phyloP scores from a whole-genome alignment of 2,888 invertebrate species.

The Melipona bicolor region DNA sequence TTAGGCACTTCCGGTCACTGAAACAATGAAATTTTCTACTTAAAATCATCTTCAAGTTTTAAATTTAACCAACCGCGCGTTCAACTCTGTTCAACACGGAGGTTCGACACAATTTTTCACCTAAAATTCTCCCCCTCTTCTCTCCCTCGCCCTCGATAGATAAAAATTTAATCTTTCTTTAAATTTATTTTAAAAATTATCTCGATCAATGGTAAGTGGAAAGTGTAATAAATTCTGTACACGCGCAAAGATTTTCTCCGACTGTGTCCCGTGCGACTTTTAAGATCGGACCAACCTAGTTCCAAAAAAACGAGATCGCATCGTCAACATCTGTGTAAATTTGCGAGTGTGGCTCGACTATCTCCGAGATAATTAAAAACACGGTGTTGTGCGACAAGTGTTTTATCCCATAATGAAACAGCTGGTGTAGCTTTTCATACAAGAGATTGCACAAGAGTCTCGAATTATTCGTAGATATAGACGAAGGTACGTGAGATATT shows the following conservation, averaged over 20 bases:
- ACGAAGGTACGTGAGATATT: too few relatives aligned
- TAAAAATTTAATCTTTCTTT: too few relatives aligned
- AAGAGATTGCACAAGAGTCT: not conserved
- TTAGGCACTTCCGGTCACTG: slow-evolving; percentile 82
- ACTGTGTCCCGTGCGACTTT: slow-evolving; percentile 36
- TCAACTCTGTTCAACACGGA: too few relatives aligned
- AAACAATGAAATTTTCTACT: slow-evolving; percentile 54
- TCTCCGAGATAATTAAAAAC: slow-evolving; percentile 36
- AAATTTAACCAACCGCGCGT: not conserved
- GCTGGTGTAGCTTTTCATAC: not conserved
- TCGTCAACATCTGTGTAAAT: slow-evolving; percentile 67
- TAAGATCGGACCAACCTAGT: slow-evolving; percentile 37
- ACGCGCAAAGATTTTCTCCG: slow-evolving; percentile 4
- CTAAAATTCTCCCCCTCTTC: not conserved
- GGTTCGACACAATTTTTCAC: not conserved
- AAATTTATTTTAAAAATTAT: too few relatives aligned
- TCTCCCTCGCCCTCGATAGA: too few relatives aligned
- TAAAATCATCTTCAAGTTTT: not conserved
- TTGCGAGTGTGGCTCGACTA: slow-evolving; percentile 49
- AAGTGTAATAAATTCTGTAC: not conserved
- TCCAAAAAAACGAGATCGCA: slow-evolving; percentile 32
- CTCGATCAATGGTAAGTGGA: too few relatives aligned
- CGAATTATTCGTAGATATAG: not conserved
- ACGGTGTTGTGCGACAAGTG: slow-evolving; percentile 14
- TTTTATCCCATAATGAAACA: not conserved